A percentile compares a stretch with the other conserved stretches of the same genome.
phyloP scores from a whole-genome alignment of 2,797 vertebrate species.

The Synanceia verrucosa region DNA sequence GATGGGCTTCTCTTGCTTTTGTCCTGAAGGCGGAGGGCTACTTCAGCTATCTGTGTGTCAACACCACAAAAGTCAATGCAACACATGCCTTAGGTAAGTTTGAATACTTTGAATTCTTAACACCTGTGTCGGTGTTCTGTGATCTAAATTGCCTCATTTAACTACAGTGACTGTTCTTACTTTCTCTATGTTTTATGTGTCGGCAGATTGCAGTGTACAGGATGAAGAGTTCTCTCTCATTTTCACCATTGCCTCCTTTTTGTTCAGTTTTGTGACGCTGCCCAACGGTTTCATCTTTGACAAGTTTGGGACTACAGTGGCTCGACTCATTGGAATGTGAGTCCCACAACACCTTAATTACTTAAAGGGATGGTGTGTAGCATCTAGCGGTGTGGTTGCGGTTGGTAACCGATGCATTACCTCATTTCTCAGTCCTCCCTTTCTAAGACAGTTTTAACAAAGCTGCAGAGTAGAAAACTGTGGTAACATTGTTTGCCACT shows the following conservation, averaged over 20 bases:
- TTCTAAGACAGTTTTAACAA: too few species aligned
- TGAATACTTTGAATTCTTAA: not conserved
- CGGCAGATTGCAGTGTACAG: slow-evolving; percentile 85
- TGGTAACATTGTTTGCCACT: too few species aligned
- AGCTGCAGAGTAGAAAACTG: too few species aligned
- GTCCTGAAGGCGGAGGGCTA: slow-evolving; percentile 88
- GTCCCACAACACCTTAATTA: slow-evolving; percentile 47
- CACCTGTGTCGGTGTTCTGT: too few species aligned
- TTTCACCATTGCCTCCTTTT: slow-evolving; percentile 92
- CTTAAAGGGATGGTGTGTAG: too few species aligned
- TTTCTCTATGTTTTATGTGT: not conserved
- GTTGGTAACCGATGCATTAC: too few species aligned
- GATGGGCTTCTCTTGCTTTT: slow-evolving; percentile 92
- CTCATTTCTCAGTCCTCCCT: too few species aligned
- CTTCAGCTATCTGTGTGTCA: slow-evolving; percentile 84
- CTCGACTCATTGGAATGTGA: slow-evolving; percentile 90
- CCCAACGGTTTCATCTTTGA: slow-evolving; percentile 90
- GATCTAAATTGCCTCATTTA: too few species aligned
- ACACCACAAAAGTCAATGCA: slow-evolving; percentile 59
- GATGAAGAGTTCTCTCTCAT: slow-evolving; percentile 89
- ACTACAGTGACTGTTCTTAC: too few species aligned
- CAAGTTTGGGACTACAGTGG: slow-evolving; percentile 85
- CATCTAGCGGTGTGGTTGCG: too few species aligned
- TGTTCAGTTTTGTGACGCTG: slow-evolving; percentile 91
- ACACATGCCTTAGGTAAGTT: slow-evolving; percentile 65